Evolutionary conservation across 1,140 invertebrate genomes (phyloP), one percentile per base, ranked within the genome.

Genomic region (Whitmania pigra): DNA sequence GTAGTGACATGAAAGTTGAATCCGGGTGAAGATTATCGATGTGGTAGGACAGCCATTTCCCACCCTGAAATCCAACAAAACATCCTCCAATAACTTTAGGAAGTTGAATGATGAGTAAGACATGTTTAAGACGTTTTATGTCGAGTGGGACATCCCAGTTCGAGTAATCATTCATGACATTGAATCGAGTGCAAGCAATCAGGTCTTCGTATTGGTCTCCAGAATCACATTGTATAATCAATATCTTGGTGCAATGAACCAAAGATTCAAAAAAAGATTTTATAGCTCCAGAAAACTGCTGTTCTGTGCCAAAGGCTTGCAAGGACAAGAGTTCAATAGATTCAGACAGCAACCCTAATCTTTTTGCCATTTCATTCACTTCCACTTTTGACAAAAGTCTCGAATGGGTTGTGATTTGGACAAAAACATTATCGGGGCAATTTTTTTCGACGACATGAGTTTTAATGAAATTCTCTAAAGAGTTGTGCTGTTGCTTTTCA

Each of bases 1-100:
- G 18, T n/a, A 72, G 43, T 36, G 78, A 77, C 67, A 78, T 67
- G 7, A 69, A 53, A 18, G 74, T 66, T 29, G 71, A 63, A 25
- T 72, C 53, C 11, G 77, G 74, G 17, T 73, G 71, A 15, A 80
- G 69, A 53, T 81, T 79, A 76, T 81, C 79, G 29, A 81, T 78
- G 70, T 81, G 79, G 4, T 77, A 75, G 36, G 76, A 80, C 40
- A 78, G 76, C 79, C 79, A 81, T 57, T 73, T 73, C 18, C 79
- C 79, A 74, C 76, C 78, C 78, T 79, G 77, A 71, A 79, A 81
- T 40, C 78, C 77, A 31, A 74, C 74, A 74, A 81, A 81, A 69
- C 76, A 76, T 57, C 77, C 75, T 0, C 75, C 77, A 70, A 75
- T 73, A 18, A 78, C 71, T 69, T 77, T 74, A 22, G 77, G 76